Conservation (phyloP, 2,797 vertebrate species). For the Botia almorhae region DNA sequence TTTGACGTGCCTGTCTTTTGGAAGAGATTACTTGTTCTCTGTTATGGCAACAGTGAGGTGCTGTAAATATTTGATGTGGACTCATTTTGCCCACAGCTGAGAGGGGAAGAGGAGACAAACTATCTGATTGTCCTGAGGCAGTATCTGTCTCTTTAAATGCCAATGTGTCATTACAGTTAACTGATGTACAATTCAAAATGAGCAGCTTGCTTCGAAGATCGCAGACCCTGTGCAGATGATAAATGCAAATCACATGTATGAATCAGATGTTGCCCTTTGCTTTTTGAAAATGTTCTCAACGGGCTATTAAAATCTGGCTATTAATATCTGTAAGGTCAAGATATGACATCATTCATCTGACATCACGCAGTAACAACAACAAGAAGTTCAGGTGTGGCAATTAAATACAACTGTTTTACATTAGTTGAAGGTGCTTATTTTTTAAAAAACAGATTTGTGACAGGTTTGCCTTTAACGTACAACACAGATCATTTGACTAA, state of each 20-base stretch:
- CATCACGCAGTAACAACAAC: neutral
- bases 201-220: neutral
- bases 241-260: neutral
- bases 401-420: neutral
- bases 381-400: neutral
- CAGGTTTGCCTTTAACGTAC: neutral
- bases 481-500: too few species aligned
- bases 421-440: neutral
- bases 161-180: conserved; percentile 32
- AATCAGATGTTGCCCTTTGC: neutral
- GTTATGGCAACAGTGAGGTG: neutral
- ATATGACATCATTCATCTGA: neutral
- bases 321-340: neutral
- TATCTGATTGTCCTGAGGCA: neutral
- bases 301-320: too few species aligned
- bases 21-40: neutral
- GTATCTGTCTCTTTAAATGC: conserved; percentile 36
- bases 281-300: too few species aligned
- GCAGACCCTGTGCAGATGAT: neutral
- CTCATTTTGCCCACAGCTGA: conserved; percentile 14
- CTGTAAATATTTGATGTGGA: too few species aligned
- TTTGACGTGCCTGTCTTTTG: conserved; percentile 1
- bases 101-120: neutral
- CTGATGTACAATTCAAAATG: conserved; percentile 1
- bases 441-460: neutral